A percentile compares a stretch with the other conserved stretches of the same genome.
phyloP scores from a whole-genome alignment of 2,113 vertebrate genomes.

The Ctenomys sociabilis region DNA sequence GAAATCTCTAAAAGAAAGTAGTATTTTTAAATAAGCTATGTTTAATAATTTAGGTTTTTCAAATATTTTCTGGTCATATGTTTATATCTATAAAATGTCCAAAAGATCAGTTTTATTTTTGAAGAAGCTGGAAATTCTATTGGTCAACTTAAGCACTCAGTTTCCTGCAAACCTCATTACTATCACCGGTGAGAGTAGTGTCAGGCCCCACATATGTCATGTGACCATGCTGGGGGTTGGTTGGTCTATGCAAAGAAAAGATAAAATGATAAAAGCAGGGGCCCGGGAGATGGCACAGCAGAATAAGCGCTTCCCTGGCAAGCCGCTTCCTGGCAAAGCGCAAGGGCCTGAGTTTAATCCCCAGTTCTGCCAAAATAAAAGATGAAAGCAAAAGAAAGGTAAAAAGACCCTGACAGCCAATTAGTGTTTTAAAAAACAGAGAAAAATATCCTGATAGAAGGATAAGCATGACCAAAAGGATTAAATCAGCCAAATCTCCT shows the following conservation, averaged over 20 bases:
- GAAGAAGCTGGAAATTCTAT: slow-evolving; percentile 28
- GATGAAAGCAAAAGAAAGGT: neutral
- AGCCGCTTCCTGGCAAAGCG: too few species aligned
- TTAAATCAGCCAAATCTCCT: neutral
- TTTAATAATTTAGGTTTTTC: slow-evolving; percentile 42
- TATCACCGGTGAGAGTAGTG: neutral
- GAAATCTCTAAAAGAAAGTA: too few species aligned
- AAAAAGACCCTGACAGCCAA: neutral
- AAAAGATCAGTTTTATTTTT: neutral
- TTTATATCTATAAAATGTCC: slow-evolving; percentile 28
- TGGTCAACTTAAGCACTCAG: neutral
- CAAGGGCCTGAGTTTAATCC: too few species aligned
- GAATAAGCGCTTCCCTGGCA: too few species aligned
- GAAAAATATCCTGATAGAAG: neutral
- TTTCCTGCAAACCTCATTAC: neutral
- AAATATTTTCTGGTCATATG: slow-evolving; percentile 33
- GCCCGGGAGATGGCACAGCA: too few species aligned
- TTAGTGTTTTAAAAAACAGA: neutral
- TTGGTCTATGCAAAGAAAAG: neutral
- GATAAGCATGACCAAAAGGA: neutral
- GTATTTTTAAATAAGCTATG: neutral
- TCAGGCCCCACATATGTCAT: neutral
- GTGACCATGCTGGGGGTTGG: neutral
- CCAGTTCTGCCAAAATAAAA: too few species aligned
- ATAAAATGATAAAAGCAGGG: neutral